Conservation (phyloP, 2,797 vertebrate species). For the Avahi laniger region DNA sequence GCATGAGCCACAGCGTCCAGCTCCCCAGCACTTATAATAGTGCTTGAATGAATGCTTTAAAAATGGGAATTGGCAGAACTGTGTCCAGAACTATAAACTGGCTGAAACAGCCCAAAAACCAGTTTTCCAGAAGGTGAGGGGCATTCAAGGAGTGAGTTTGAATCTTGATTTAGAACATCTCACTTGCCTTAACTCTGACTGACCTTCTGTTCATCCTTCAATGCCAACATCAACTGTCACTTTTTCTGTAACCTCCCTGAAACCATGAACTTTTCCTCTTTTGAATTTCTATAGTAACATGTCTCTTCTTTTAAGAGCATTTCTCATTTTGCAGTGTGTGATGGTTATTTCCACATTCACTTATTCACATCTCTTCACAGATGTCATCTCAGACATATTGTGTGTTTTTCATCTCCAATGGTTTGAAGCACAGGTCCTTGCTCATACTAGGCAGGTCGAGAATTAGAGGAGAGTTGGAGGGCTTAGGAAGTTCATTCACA, state of each 20-base stretch:
- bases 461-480: neutral
- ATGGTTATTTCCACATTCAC: conserved; percentile 8
- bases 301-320: neutral
- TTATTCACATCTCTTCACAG: neutral
- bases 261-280: neutral
- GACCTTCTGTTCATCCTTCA: neutral
- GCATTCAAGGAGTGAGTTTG: neutral
- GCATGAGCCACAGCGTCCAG: neutral
- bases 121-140: conserved; percentile 4
- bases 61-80: conserved; percentile 1
- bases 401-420: neutral
- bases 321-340: conserved; percentile 10
- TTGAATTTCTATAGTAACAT: neutral
- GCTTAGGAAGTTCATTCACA: neutral
- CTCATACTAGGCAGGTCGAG: neutral
- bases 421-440: neutral
- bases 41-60: neutral
- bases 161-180: conserved; percentile 11
- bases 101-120: neutral
- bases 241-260: neutral
- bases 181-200: neutral
- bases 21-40: neutral
- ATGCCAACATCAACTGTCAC: neutral
- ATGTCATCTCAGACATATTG: neutral
- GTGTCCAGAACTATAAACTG: neutral